Evolutionary conservation across 2,797 vertebrate genomes (phyloP).

Genomic region (Syngnathus acus): DNA sequence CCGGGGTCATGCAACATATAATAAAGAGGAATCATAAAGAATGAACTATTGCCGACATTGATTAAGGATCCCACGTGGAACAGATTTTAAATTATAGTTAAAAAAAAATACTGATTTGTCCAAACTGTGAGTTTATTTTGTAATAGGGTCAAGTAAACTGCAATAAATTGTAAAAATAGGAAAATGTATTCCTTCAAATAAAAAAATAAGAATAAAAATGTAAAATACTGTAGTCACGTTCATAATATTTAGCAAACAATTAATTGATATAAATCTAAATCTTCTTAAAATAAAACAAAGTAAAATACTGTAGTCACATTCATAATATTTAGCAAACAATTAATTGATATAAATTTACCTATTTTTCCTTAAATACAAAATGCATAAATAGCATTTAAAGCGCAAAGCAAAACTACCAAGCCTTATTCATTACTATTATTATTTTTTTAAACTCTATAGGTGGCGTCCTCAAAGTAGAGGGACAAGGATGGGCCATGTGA

Average conservation of each 20-base stretch:
- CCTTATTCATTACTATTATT: neutral
- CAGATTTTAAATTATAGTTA: neutral
- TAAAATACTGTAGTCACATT: too few species aligned
- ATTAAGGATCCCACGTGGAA: neutral
- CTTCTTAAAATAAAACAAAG: too few species aligned
- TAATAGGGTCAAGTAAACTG: neutral
- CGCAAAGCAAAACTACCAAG: neutral
- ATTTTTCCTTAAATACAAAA: too few species aligned
- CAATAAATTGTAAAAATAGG: too few species aligned
- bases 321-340: too few species aligned
- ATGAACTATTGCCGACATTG: neutral
- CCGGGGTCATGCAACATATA: neutral
- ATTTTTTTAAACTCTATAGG: neutral
- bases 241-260: too few species aligned
- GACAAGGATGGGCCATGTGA: constrained; percentile 24
- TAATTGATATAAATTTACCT: too few species aligned
- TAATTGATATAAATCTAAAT: too few species aligned
- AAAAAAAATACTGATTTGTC: neutral
- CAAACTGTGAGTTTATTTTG: neutral
- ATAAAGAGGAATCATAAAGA: neutral
- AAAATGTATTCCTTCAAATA: too few species aligned
- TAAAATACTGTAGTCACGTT: too few species aligned
- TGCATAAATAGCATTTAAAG: neutral
- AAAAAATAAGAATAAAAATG: too few species aligned
- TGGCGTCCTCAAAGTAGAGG: neutral